Conservation (phyloP, 2,113 vertebrate genomes). For the Coreoperca whiteheadi region DNA sequence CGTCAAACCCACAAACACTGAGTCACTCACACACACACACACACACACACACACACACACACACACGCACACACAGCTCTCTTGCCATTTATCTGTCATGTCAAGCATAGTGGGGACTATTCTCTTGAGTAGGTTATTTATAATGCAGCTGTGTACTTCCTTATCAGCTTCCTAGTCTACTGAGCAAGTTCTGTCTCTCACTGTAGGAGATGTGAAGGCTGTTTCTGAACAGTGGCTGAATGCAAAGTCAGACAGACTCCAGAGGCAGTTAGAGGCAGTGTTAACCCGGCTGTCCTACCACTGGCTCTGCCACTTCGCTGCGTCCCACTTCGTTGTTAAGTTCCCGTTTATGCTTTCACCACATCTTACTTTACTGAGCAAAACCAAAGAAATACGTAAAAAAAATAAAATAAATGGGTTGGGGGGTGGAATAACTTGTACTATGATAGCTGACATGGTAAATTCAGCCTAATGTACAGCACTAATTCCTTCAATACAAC, state of each 20-base stretch:
- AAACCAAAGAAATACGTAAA: not conserved
- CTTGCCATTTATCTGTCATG: slow-evolving; percentile 71
- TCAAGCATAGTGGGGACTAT: slow-evolving; percentile 63
- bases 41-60: slow-evolving; percentile 51
- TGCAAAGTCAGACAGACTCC: slow-evolving; percentile 29
- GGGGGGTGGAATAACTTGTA: not conserved
- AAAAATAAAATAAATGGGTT: not conserved
- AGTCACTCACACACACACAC: slow-evolving; percentile 23
- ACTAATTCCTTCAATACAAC: not conserved
- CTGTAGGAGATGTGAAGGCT: slow-evolving; percentile 30
- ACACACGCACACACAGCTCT: slow-evolving; percentile 34
- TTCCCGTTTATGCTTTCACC: not conserved
- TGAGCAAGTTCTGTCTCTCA: slow-evolving; percentile 39
- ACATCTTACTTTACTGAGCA: not conserved
- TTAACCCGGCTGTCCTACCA: slow-evolving; percentile 37
- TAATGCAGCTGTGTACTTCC: slow-evolving; percentile 63
- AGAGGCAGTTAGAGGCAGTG: slow-evolving; percentile 17
- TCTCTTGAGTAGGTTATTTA: slow-evolving; percentile 73
- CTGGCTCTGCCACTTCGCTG: not conserved
- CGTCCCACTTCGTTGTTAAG: not conserved
- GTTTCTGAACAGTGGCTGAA: slow-evolving; percentile 39
- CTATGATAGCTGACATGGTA: not conserved
- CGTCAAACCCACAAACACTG: slow-evolving; percentile 61
- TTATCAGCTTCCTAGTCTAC: slow-evolving; percentile 55
- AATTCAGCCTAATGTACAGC: not conserved